Base-by-base conservation (phyloP, 2,797 vertebrate species). In the Neostethus bicornis region DNA sequence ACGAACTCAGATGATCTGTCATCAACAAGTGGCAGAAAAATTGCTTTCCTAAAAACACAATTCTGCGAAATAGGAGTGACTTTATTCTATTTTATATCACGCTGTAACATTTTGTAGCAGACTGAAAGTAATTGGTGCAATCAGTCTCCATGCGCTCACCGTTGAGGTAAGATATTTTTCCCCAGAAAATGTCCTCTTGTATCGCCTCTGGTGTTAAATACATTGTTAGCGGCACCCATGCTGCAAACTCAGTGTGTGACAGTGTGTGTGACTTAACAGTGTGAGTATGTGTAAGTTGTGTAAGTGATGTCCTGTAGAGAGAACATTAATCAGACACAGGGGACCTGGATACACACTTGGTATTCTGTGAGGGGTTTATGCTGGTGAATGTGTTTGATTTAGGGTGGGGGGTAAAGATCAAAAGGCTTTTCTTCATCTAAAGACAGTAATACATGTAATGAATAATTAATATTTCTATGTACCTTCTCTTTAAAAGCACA, bases 321-420 rank as follows among this genome's bases (percentile, higher is more conserved):
- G 67, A 64, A 80, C 45, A 89, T 87, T 90, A 87, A 87, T 89
- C 77, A 84, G 76, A 76, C 50, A 50, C 61, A 41, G 5, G 61
- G 72, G 72, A 77, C 49, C 61, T 46, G 39, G 63, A 70, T 72
- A 70, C 64, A 83, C 72, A 75, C 76, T 69, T 74, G 69, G 79
- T 79, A 73, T 57, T 84, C 49, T 28, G 59, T 29, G 47, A 70
- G 74, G 13, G 32, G 4, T 46, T 51, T 39, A 43, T 48, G n/a
- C 28, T 32, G 39, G 24, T 34, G 43, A 52, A n/a, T 29, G 50
- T 37, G 24, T 12, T 49, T 34, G 53, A 63, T 31, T 24, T 2
- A 4, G 25, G 17, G 73, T 19, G 48, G 55, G 48, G 51, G 61
- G 47, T 79, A 51, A 58, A 58, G 50, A 71, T 11, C 35, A 45